These are phyloP conservation scores for Vultur gryphus DNA, from an alignment of 2,797 vertebrate genomes.

Conservation along the genomic window DNA sequence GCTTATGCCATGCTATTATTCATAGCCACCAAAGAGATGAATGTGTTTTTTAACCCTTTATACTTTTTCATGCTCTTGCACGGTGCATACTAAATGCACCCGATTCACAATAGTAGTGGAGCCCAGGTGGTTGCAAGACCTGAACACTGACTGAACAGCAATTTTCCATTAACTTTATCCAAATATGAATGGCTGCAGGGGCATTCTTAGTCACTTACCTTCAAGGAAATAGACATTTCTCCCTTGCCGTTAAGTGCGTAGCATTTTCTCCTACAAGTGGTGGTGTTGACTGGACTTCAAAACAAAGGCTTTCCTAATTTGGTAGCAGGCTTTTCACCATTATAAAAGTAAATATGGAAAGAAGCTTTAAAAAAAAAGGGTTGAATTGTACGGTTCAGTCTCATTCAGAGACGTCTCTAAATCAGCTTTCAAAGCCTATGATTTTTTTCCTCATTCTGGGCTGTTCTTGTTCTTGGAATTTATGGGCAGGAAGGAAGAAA, in stretches of 20 bases:
- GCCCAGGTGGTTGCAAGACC: neutral
- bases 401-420: neutral
- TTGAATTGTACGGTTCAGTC: neutral
- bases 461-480: neutral
- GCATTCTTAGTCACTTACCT: neutral
- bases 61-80: neutral
- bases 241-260: neutral
- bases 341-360: neutral
- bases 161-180: neutral
- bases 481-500: neutral
- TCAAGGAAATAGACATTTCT: neutral
- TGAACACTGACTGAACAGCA: neutral
- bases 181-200: neutral
- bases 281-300: neutral
- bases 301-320: neutral
- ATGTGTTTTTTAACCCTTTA: neutral
- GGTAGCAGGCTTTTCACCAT: neutral
- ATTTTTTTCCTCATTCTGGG: neutral
- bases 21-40: neutral
- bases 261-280: neutral
- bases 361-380: neutral
- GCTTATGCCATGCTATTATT: neutral
- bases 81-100: neutral
- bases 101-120: neutral
- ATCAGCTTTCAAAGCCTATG: neutral